phyloP scores from a whole-genome alignment of 2,113 vertebrate genomes.

The Alethe castanea region DNA sequence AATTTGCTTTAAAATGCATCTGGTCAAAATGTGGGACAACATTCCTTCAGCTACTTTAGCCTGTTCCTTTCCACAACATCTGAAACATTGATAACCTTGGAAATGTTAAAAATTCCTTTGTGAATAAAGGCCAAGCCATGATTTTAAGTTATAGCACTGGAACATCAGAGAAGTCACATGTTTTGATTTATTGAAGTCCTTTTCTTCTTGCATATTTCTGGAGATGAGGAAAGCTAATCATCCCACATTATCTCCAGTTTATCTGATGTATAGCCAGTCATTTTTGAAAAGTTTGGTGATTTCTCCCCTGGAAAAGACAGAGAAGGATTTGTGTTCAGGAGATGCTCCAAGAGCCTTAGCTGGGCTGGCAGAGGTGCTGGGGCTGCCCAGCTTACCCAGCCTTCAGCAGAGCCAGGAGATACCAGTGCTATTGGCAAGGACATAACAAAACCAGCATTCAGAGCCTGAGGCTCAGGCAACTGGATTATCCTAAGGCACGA shows the following conservation, averaged over 20 bases:
- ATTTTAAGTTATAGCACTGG: background rate
- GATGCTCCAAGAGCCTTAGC: background rate
- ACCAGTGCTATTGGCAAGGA: background rate
- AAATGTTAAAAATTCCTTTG: background rate
- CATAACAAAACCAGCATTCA: background rate
- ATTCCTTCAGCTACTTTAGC: background rate
- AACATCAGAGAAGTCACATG: background rate
- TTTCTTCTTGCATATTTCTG: background rate
- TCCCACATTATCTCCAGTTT: background rate
- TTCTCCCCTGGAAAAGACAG: background rate
- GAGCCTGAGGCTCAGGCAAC: background rate
- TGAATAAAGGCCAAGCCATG: background rate
- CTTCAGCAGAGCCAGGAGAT: background rate
- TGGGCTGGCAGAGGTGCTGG: background rate
- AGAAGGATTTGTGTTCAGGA: background rate
- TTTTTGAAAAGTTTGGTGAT: background rate
- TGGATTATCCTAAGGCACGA: background rate
- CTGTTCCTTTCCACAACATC: background rate
- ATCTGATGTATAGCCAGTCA: background rate
- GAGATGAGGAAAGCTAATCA: background rate
- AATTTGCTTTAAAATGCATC: background rate
- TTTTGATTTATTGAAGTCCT: background rate
- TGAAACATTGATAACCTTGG: background rate
- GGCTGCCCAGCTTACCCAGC: fast-evolving
- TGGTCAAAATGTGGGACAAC: background rate